Evolutionary conservation across 2,888 invertebrate genomes (phyloP).

Genomic region (Andrena fulva): DNA sequence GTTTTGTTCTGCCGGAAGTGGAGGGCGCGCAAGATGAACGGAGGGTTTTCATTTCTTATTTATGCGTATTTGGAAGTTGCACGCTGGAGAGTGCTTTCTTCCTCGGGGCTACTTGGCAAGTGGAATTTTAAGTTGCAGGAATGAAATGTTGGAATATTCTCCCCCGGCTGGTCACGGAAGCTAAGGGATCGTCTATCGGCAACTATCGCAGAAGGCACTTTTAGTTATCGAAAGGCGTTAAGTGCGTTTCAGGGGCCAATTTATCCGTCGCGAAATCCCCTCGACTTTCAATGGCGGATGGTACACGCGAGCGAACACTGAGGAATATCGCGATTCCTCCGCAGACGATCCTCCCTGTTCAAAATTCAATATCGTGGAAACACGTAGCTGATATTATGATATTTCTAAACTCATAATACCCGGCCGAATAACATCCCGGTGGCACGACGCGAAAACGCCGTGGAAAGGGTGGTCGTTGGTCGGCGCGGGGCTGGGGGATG

Average conservation of each 20-base stretch:
- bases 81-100: not conserved
- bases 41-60: not conserved
- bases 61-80: not conserved
- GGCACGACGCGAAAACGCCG: conserved; percentile 47
- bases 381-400: conserved; percentile 77
- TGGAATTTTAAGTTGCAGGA: not conserved
- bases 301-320: not conserved
- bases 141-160: not conserved
- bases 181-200: too few species aligned
- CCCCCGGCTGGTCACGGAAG: not conserved
- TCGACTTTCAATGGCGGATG: not conserved
- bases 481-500: not conserved
- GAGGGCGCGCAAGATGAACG: not conserved
- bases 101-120: not conserved
- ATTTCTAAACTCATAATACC: conserved; percentile 78
- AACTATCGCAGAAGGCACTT: too few species aligned
- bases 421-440: conserved; percentile 58
- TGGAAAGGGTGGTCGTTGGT: conserved; percentile 19
- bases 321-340: conserved; percentile 22
- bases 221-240: too few species aligned
- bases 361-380: conserved; percentile 80
- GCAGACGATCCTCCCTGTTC: conserved; percentile 48
- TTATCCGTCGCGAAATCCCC: not conserved
- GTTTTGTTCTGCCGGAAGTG: not conserved
- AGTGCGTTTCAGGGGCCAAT: too few species aligned